phyloP scores from a whole-genome alignment of 2,888 invertebrate species.

The Cyrtodaria siliqua region DNA sequence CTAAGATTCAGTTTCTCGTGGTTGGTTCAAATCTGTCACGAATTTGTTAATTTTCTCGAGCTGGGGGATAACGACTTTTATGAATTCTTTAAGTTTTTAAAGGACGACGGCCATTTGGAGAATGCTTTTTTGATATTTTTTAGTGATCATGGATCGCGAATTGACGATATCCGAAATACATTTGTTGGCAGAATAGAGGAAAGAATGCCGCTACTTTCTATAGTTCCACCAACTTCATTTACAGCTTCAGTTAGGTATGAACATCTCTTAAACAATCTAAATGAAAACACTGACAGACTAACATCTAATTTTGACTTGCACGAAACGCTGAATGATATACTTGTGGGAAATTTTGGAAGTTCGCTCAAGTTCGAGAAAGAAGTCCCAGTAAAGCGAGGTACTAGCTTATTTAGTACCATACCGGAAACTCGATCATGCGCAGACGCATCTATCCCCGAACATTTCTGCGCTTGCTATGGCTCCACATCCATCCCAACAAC shows the following conservation, averaged over 20 bases:
- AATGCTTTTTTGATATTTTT: slow-evolving; percentile 94
- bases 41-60: slow-evolving; percentile 92
- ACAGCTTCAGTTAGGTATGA: slow-evolving; percentile 88
- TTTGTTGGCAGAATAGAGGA: slow-evolving; percentile 97
- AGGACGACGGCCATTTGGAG: slow-evolving; percentile 89
- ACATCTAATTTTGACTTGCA: slow-evolving; percentile 97
- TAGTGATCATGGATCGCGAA: slow-evolving; percentile 95
- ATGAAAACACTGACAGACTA: slow-evolving; percentile 90
- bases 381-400: slow-evolving; percentile 73
- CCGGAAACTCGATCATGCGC: slow-evolving; percentile 92
- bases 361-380: not conserved
- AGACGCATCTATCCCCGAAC: slow-evolving; percentile 95
- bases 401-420: slow-evolving; percentile 80
- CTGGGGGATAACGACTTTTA: slow-evolving; percentile 91
- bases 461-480: slow-evolving; percentile 97
- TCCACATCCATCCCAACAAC: slow-evolving; percentile 90
- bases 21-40: slow-evolving; percentile 95
- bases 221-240: slow-evolving; percentile 91
- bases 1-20: slow-evolving; percentile 95
- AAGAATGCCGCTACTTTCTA: slow-evolving; percentile 93
- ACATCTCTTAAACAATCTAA: slow-evolving; percentile 88
- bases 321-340: slow-evolving; percentile 91
- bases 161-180: slow-evolving; percentile 93
- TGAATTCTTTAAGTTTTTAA: slow-evolving; percentile 88
- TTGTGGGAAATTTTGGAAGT: slow-evolving; percentile 81